Percentiles rank a stretch among this genome's conserved stretches.
Conservation (phyloP, 2,797 vertebrate genomes). For the Delichon dasypus region DNA sequence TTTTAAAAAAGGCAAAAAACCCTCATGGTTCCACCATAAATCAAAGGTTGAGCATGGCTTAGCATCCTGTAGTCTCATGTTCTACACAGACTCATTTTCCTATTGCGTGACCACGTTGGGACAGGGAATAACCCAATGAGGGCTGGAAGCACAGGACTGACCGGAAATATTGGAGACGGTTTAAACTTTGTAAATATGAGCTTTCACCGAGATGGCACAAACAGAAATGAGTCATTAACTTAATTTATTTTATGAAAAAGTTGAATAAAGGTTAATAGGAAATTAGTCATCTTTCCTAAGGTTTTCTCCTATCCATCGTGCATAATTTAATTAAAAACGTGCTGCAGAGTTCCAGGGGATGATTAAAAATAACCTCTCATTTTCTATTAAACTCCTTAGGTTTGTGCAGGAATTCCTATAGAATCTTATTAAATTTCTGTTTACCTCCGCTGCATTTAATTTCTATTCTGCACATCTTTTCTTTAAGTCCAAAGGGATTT, state of each 20-base stretch:
- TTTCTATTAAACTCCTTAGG: constrained; percentile 43
- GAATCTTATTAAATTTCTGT: constrained; percentile 56
- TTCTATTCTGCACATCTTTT: constrained; percentile 17
- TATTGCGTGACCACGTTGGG: fast-evolving
- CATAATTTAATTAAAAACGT: constrained; percentile 60
- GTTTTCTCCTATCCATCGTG: constrained; percentile 22
- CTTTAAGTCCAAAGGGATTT: constrained; percentile 17
- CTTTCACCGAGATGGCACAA: constrained; percentile 10
- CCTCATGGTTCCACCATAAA: not conserved
- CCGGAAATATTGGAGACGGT: not conserved
- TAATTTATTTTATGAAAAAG: constrained; percentile 53
- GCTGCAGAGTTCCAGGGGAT: constrained; percentile 33
- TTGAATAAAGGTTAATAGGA: constrained; percentile 64
- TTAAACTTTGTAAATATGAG: constrained; percentile 36
- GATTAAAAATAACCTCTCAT: constrained; percentile 56
- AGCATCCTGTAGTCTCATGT: not conserved
- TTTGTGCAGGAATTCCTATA: constrained; percentile 50
- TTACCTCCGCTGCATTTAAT: constrained; percentile 32
- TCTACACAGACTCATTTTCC: not conserved
- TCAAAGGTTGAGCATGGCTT: not conserved
- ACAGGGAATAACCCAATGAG: not conserved
- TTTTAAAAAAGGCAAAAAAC: not conserved
- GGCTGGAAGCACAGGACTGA: not conserved
- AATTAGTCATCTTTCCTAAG: constrained; percentile 59
- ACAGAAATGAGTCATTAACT: constrained; percentile 49